phyloP scores from a whole-genome alignment of 2,888 invertebrate genomes.

The Cloeon dipterum region DNA sequence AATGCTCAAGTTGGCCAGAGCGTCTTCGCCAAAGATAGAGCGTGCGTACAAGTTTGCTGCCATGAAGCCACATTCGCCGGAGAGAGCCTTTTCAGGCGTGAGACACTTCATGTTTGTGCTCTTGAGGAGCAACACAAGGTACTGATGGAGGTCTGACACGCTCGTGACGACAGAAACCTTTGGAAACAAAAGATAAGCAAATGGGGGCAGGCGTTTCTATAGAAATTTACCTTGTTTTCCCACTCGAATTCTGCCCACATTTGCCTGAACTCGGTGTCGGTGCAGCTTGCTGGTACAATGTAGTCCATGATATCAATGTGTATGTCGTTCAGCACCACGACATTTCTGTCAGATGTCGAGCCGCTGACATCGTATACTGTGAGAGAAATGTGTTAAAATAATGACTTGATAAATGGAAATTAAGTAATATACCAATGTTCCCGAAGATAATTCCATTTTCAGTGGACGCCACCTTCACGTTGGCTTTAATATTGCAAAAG shows the following conservation, averaged over 20 bases:
- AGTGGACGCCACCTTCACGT: constrained; percentile 96
- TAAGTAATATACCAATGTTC: constrained; percentile 80
- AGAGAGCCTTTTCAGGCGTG: constrained; percentile 89
- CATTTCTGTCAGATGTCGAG: constrained; percentile 79
- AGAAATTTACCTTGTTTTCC: constrained; percentile 78
- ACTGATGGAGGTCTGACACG: constrained; percentile 77
- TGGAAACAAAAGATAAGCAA: not conserved
- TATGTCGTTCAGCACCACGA: constrained; percentile 95
- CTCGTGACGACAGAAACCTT: constrained; percentile 75
- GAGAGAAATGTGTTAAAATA: too few relatives aligned
- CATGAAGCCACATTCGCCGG: constrained; percentile 98
- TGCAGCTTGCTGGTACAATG: constrained; percentile 84
- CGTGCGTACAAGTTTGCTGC: constrained; percentile 98
- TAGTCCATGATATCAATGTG: constrained; percentile 99
- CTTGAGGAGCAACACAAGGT: constrained; percentile 72
- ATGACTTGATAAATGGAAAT: too few relatives aligned
- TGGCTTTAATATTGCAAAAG: constrained; percentile 95
- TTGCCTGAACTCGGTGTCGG: constrained; percentile 87
- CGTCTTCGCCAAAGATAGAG: constrained; percentile 96
- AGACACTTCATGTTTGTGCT: constrained; percentile 99
- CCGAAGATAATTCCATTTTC: constrained; percentile 99
- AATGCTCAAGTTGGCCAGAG: constrained; percentile 94
- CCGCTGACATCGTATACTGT: constrained; percentile 95
- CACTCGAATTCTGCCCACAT: constrained; percentile 99
- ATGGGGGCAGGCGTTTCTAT: not conserved